Evolutionary conservation across 2,888 invertebrate species (phyloP).

Genomic region (Drosophila trichaetosa): DNA sequence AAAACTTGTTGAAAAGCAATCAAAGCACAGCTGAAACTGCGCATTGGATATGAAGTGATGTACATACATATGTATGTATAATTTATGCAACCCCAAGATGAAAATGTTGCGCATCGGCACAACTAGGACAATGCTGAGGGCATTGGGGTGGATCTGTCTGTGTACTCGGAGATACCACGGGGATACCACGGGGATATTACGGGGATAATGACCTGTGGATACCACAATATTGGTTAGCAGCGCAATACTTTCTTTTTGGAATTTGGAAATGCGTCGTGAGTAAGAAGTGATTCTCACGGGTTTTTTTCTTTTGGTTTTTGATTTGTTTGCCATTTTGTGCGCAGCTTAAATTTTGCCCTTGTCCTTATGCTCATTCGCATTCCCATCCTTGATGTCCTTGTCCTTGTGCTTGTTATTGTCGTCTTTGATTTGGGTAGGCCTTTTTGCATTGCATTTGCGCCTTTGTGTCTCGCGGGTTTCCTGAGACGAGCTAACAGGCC

Average conservation of each 20-base stretch:
- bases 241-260: slow-evolving; percentile 32
- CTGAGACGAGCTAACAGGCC: slow-evolving; percentile 39
- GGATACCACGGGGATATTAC: not conserved
- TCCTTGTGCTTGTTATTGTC: slow-evolving; percentile 42
- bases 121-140: slow-evolving; percentile 17
- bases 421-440: slow-evolving; percentile 75
- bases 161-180: not conserved
- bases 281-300: slow-evolving; percentile 61
- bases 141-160: slow-evolving; percentile 58
- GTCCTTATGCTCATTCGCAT: slow-evolving; percentile 40
- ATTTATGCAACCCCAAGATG: slow-evolving; percentile 72
- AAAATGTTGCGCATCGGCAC: slow-evolving; percentile 29
- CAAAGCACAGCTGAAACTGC: slow-evolving; percentile 50
- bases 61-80: slow-evolving; percentile 25
- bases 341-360: slow-evolving; percentile 36
- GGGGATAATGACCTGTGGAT: slow-evolving; percentile 37
- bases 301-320: slow-evolving; percentile 24
- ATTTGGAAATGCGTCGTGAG: slow-evolving; percentile 56
- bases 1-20: slow-evolving; percentile 71
- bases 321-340: slow-evolving; percentile 46
- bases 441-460: slow-evolving; percentile 46
- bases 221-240: slow-evolving; percentile 50
- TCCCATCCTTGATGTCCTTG: slow-evolving; percentile 15
- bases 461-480: slow-evolving; percentile 67
- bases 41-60: slow-evolving; percentile 46